phyloP scores from a whole-genome alignment of 2,888 invertebrate genomes.

The Amblyjoppa fuscipennis region DNA sequence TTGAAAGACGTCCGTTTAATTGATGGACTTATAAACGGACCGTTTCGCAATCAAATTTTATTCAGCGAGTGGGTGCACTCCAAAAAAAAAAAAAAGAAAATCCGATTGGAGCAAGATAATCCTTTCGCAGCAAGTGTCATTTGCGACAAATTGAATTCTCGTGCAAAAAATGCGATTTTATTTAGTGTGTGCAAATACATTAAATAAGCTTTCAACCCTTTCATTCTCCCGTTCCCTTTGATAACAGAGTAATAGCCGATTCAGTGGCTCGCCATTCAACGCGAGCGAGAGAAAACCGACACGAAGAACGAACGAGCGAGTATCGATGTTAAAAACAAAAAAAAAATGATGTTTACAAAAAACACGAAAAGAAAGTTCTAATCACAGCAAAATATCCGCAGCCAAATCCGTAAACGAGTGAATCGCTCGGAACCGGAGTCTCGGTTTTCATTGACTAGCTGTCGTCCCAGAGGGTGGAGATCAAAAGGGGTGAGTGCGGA shows the following conservation, averaged over 20 bases:
- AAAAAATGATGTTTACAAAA: background rate
- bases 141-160: background rate
- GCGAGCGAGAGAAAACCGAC: background rate
- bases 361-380: background rate
- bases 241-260: background rate
- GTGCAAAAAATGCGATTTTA: background rate
- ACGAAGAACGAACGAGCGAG: background rate
- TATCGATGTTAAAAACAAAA: background rate
- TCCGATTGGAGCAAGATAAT: background rate
- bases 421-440: background rate
- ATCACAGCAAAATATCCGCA: background rate
- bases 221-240: background rate
- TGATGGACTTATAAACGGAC: background rate
- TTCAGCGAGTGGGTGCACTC: background rate
- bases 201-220: background rate
- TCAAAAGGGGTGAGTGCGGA: constrained; percentile 19
- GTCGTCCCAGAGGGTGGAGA: constrained; percentile 27
- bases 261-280: background rate
- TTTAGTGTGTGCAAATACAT: background rate
- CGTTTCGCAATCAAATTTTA: background rate
- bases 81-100: background rate
- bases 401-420: background rate
- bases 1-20: too few relatives aligned
- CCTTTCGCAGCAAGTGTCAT: background rate
- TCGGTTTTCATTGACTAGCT: constrained; percentile 44